Base-by-base conservation (phyloP, 2,113 vertebrate species). In the Echinops telfairi region DNA sequence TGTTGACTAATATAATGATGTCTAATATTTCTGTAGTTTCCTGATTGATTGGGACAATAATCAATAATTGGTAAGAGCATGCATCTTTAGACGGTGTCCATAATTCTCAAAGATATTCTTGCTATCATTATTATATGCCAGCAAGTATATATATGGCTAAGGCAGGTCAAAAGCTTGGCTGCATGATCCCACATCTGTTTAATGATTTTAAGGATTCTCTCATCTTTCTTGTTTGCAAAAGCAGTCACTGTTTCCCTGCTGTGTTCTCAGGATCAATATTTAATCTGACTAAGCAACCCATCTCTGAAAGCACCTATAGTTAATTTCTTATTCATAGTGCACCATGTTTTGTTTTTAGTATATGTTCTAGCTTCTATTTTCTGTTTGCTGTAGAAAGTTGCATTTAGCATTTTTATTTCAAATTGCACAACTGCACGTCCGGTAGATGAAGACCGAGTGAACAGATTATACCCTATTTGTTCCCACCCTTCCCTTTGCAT, bases 291-390 rank as follows among this genome's bases (percentile, higher is more conserved):
- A 33, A 23, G 2, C 36, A 27, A n/a, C 16, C 70, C 47, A 15
- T 47, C 10, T 71, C 64, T 25, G 29, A 90, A 94, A 77, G 10
- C 64, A 53, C 47, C 47, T 53, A 12, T 6, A 53, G 9, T 53
- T 53, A 12, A 14, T 53, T 10, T 53, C 47, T 53, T 53, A 53
- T 53, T 6, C 8, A n/a, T 19, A 3, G 31, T 22, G 3, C 25
- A 86, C 70, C 7, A 1, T 87, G 12, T 53, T 90, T 94, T 88
- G 57, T 62, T n/a, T 88, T 83, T 86, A 40, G 38, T 80, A 27
- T 58, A 23, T 81, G 22, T 71, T 1, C 53, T 64, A 1, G 60
- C 33, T 88, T 79, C 17, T 62, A 0, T 86, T 75, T 88, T 43
- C 82, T 88, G 2, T 19, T 23, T 60, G 20, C 11, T 85, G 60